Conservation (phyloP, 2,113 vertebrate species). For the Formicarius rufipectus region DNA sequence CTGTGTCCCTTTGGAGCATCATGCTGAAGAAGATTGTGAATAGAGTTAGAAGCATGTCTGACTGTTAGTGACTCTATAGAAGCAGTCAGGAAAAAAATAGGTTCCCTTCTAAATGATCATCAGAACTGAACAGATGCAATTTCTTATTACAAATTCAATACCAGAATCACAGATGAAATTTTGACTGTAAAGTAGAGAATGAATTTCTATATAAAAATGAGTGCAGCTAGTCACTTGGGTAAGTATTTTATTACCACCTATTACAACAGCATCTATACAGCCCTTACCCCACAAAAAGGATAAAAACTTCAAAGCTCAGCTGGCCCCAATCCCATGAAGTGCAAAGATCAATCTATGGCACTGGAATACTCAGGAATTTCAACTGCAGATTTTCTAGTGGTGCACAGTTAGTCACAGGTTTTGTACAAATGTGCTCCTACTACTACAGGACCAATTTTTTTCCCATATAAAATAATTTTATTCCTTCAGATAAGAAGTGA, state of each 20-base stretch:
- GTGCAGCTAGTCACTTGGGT: background rate
- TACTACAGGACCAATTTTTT: background rate
- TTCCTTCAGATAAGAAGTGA: background rate
- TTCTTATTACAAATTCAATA: background rate
- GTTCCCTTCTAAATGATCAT: background rate
- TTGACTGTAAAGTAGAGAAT: background rate
- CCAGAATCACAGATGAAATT: background rate
- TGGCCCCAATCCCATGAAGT: background rate
- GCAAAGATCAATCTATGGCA: background rate
- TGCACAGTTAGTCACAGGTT: background rate
- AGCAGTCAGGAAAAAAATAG: background rate
- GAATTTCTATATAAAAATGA: background rate
- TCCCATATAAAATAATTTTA: fast-evolving
- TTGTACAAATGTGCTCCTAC: background rate
- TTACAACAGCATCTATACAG: background rate
- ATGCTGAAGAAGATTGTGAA: no score
- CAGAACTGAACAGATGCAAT: background rate
- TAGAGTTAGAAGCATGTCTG: background rate
- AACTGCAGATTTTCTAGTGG: background rate
- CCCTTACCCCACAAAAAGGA: background rate
- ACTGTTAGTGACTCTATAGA: background rate
- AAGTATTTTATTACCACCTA: background rate
- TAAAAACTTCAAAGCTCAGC: background rate
- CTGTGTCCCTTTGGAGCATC: no score
- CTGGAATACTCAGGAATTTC: background rate